Evolutionary conservation across 2,888 invertebrate genomes (phyloP).

Genomic region (Trissolcus brochymenae): DNA sequence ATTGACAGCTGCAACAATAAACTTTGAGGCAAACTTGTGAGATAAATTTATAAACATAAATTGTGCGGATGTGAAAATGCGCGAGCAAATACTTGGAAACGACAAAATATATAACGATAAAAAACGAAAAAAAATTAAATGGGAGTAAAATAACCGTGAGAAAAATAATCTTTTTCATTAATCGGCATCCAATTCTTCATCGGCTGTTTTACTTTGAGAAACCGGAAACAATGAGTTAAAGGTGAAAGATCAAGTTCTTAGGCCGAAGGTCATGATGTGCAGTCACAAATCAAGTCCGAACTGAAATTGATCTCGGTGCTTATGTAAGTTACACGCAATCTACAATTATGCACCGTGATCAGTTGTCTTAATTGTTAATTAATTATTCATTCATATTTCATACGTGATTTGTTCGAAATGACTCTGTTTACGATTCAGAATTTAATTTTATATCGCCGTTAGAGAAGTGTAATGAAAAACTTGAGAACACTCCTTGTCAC

Average conservation of each 20-base stretch:
- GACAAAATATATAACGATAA: not conserved
- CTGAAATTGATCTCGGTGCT: not conserved
- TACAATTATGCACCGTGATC: not conserved
- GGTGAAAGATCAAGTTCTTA: conserved; percentile 20
- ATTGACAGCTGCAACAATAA: not conserved
- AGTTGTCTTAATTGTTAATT: not conserved
- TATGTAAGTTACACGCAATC: not conserved
- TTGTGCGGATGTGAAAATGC: not conserved
- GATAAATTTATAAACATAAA: not conserved
- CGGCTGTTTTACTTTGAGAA: conserved; percentile 24
- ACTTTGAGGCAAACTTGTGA: not conserved
- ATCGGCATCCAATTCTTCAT: conserved; percentile 10
- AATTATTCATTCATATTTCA: not conserved
- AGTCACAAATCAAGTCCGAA: conserved; percentile 11
- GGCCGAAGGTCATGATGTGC: conserved; percentile 22
- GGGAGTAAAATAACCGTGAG: not conserved
- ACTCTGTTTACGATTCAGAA: not conserved
- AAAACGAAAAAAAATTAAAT: not conserved
- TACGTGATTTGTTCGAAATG: not conserved
- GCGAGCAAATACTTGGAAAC: not conserved
- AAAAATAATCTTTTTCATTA: conserved; percentile 16
- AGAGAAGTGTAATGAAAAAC: not conserved
- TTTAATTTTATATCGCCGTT: no score
- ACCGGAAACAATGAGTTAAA: conserved; percentile 27
- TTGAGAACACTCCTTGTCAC: not conserved